phyloP scores from a whole-genome alignment of 2,888 invertebrate species.

The Andricus quercusramuli region DNA sequence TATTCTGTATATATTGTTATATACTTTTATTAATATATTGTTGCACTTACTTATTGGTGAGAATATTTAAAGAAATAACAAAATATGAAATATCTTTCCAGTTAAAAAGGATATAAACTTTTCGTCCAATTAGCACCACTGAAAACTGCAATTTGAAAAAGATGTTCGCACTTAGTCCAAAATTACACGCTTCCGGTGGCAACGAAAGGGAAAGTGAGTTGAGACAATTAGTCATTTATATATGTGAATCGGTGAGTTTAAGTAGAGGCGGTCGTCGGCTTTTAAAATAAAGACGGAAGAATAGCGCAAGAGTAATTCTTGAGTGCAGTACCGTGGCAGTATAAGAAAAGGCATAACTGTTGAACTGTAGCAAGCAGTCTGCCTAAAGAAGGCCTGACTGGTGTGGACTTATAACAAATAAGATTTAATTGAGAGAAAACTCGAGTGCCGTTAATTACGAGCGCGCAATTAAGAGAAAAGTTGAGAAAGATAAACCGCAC shows the following conservation, averaged over 20 bases:
- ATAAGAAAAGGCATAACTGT: neutral
- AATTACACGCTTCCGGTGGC: neutral
- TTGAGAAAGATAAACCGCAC: conserved; percentile 5
- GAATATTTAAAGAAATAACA: too few species aligned
- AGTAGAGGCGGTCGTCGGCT: neutral
- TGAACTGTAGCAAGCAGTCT: conserved; percentile 4
- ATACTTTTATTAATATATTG: too few species aligned
- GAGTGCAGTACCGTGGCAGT: neutral
- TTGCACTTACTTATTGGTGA: too few species aligned
- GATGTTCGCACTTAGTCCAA: neutral
- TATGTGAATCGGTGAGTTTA: neutral
- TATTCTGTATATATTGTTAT: too few species aligned
- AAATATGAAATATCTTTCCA: too few species aligned
- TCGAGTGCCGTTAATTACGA: conserved; percentile 12
- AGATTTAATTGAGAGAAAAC: conserved; percentile 13
- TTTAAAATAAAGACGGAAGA: neutral
- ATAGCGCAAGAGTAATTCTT: conserved; percentile 4
- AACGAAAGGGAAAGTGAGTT: neutral
- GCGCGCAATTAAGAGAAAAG: conserved; percentile 1
- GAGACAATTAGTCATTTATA: conserved; percentile 8
- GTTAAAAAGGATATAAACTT: neutral
- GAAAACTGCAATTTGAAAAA: neutral
- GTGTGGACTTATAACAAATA: conserved; percentile 4
- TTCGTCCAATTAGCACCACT: neutral
- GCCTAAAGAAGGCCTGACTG: neutral